These are phyloP conservation scores for Chelidonichthys spinosus DNA, from an alignment of 2,797 vertebrate genomes.

Conservation along the genomic window DNA sequence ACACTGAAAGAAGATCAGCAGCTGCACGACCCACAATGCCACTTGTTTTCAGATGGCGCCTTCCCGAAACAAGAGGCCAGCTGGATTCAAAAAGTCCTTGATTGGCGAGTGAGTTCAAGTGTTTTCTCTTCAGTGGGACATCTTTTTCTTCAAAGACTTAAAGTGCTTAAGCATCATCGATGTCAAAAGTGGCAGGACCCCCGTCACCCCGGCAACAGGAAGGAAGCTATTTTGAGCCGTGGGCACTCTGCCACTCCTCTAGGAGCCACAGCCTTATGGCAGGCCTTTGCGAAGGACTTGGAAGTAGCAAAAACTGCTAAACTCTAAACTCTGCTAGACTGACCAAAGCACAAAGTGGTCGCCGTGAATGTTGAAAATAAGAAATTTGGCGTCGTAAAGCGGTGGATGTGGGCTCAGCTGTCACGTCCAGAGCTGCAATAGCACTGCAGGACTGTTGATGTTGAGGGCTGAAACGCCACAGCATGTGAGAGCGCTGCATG, in stretches of 20 bases:
- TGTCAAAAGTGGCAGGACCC: slow-evolving; percentile 72
- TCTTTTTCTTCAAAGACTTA: slow-evolving; percentile 55
- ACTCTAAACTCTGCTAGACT: no score
- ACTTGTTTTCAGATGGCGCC: slow-evolving; percentile 34
- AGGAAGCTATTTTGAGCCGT: slow-evolving; percentile 82
- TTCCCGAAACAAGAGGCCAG: slow-evolving; percentile 58
- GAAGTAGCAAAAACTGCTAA: slow-evolving; percentile 39
- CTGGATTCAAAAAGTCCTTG: slow-evolving; percentile 53
- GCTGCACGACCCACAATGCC: slow-evolving; percentile 52
- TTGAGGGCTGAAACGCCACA: slow-evolving; percentile 14
- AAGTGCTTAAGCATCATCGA: slow-evolving; percentile 70
- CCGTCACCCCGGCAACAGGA: slow-evolving; percentile 82
- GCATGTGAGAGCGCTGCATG: slow-evolving; percentile 1
- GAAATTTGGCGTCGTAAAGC: background rate
- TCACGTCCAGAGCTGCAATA: background rate
- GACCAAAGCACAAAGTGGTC: no score
- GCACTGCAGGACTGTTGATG: slow-evolving; percentile 5
- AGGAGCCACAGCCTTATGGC: slow-evolving; percentile 52
- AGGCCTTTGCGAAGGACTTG: slow-evolving; percentile 41
- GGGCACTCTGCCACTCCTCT: slow-evolving; percentile 71
- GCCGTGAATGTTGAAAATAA: background rate
- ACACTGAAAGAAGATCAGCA: slow-evolving; percentile 26
- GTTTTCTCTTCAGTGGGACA: slow-evolving; percentile 60
- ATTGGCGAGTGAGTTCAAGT: slow-evolving; percentile 65
- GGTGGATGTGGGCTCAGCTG: background rate